Percentiles rank a stretch among this genome's conserved stretches.
Conservation (phyloP, 2,888 invertebrate genomes). For the Sericinus montela region DNA sequence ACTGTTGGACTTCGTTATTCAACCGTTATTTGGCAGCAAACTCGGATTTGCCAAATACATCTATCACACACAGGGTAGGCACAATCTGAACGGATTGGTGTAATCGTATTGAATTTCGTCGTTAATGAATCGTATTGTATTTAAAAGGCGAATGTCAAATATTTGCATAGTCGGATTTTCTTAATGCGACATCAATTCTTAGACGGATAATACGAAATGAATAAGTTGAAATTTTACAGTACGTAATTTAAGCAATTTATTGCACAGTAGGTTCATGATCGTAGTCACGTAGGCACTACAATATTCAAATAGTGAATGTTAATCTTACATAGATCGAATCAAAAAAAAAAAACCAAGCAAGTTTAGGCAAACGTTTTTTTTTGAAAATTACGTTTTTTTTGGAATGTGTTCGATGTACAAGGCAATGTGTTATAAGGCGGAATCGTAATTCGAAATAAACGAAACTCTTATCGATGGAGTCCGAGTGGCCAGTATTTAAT, state of each 20-base stretch:
- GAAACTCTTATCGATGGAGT: no score
- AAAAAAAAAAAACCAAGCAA: no score
- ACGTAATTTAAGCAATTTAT: neutral
- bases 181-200: no score
- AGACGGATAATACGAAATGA: neutral
- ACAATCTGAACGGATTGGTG: neutral
- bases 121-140: no score
- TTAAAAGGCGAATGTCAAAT: neutral
- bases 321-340: neutral
- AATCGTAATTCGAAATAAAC: no score
- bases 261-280: constrained; percentile 9
- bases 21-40: constrained; percentile 4
- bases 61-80: neutral
- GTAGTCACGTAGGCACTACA: constrained; percentile 15
- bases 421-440: no score
- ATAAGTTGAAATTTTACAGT: constrained; percentile 1
- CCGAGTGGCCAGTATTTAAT: no score
- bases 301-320: neutral
- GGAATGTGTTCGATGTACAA: no score
- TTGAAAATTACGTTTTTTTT: no score
- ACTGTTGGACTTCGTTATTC: neutral
- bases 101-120: no score
- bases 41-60: neutral
- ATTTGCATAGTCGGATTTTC: constrained; percentile 1
- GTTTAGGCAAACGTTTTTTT: no score